Evolutionary conservation across 2,888 invertebrate genomes (phyloP), one percentile per base, ranked within the genome.

Genomic region (Netelia inedita): DNA sequence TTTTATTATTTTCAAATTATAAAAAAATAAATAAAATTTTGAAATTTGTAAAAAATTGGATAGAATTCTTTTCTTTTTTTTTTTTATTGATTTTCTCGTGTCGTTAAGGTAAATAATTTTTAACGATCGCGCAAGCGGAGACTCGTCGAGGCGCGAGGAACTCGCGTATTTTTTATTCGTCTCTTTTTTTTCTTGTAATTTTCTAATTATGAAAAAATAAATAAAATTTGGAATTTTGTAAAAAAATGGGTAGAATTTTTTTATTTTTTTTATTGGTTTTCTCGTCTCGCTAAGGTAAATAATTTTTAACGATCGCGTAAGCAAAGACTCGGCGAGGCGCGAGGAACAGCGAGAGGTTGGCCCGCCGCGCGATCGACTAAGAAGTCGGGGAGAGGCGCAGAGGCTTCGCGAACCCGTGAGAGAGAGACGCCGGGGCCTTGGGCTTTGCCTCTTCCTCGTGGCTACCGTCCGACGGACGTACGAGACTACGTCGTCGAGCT

Each of bases 361-460:
- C 81, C 55, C 81, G 35, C 59, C 55, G 72, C 72, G 53, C 57
- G 35, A 57, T 35, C 35, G 6, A 35, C 65, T 35, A 84, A 81
- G 80, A 84, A 84, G 73, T 63, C 68, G 73, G 59, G 19, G 73
- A 21, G 57, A 75, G 75, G 68, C 46, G 41, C 63, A 75, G 66
- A 71, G 68, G 72, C 41, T 63, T 83, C 59, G 63, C 61, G 72
- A 65, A 66, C 57, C 41, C 68, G 23, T 57, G 46, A n/a, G n/a
- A 35, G 11, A 59, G 68, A 19, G 57, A 66, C 43, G 59, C 46
- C 14, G 65, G 41, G 59, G 75, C 50, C 61, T 80, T 79, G 75
- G 83, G 71, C 43, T 79, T 80, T 35, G 35, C 35, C 35, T 75
- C 50, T 61, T 81, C 59, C 74, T 80, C 72, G 80, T 61, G 71